phyloP scores from a whole-genome alignment of 1,140 invertebrate genomes.

The Lordiphosa stackelbergi region DNA sequence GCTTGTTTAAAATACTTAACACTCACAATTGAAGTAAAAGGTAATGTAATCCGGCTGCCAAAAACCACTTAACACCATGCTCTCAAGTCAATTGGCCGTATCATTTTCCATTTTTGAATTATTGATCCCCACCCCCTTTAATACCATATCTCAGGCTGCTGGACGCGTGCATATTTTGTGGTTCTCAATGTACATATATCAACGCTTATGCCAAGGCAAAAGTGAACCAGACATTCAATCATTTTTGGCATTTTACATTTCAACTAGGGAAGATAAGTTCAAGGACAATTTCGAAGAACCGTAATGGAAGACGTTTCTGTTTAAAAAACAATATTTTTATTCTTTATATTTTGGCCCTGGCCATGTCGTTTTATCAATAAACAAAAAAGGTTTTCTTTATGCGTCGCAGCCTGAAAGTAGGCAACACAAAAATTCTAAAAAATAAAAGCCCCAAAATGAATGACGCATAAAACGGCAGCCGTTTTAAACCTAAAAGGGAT shows the following conservation, averaged over 20 bases:
- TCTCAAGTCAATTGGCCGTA: constrained; percentile 27
- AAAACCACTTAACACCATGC: constrained; percentile 4
- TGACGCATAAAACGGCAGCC: constrained; percentile 36
- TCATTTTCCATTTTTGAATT: constrained; percentile 36
- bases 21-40: no score
- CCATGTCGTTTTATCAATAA: constrained; percentile 39
- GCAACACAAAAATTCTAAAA: constrained; percentile 34
- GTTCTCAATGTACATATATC: constrained; percentile 28
- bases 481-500: constrained; percentile 23
- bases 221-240: constrained; percentile 2
- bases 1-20: no score
- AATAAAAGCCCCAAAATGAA: constrained; percentile 35
- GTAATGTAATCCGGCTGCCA: not conserved
- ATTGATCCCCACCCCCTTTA: constrained; percentile 2
- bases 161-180: constrained; percentile 30
- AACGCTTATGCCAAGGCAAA: constrained; percentile 27
- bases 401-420: constrained; percentile 46
- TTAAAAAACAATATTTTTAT: constrained; percentile 9
- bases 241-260: constrained; percentile 35
- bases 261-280: constrained; percentile 24
- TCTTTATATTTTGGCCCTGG: constrained; percentile 16
- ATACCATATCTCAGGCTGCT: not conserved
- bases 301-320: constrained; percentile 6
- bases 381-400: constrained; percentile 10
- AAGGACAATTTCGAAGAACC: constrained; percentile 37